Conservation (phyloP, 2,113 vertebrate species). For the Patagioenas fasciata region DNA sequence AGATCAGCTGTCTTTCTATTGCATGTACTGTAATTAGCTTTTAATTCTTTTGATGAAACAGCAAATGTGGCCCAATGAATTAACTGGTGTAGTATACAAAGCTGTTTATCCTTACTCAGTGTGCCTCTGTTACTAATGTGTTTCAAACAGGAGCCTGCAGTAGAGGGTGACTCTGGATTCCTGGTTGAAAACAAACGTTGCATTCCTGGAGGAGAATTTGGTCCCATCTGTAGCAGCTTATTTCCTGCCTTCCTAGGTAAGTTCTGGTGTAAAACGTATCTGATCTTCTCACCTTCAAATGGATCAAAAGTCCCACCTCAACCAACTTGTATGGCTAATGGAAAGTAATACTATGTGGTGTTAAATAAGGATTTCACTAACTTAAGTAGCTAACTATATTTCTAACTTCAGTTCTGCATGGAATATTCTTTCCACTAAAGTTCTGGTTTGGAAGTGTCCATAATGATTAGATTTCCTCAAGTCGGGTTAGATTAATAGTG, state of each 20-base stretch:
- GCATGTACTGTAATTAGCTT: background rate
- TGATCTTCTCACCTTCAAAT: background rate
- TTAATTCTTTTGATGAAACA: background rate
- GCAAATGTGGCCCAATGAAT: background rate
- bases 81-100: background rate
- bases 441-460: background rate
- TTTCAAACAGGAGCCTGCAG: background rate
- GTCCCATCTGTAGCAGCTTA: background rate
- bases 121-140: background rate
- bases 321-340: background rate
- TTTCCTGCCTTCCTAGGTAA: background rate
- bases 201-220: background rate
- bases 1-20: background rate
- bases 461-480: background rate
- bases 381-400: background rate
- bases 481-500: background rate
- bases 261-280: background rate
- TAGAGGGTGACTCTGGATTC: background rate
- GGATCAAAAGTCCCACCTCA: background rate
- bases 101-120: background rate
- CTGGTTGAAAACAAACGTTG: background rate
- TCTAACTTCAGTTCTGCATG: background rate
- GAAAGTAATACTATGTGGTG: background rate
- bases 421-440: background rate
- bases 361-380: background rate